Base-by-base conservation (phyloP, 2,888 invertebrate genomes). In the Sphaerophoria taeniata region DNA sequence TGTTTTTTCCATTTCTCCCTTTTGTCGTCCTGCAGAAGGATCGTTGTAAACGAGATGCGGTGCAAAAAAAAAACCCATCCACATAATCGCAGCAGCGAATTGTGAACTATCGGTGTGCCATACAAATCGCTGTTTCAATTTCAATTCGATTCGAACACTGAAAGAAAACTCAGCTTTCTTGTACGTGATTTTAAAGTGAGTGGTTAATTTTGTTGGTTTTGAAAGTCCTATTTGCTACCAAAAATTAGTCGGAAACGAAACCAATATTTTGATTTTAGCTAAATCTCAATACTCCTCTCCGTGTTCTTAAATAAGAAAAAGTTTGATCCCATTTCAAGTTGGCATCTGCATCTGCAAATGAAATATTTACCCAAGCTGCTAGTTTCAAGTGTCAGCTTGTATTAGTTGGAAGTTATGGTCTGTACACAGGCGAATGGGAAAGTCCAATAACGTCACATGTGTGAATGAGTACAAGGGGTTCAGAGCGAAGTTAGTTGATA, bases 331-430 rank as follows among this genome's bases (percentile, higher is more conserved):
- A 9, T 0, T 74, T 43, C 31, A 33, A 43, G 6, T 58, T 47
- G 34, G 6, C 36, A 60, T 58, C 51, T 69, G 55, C 58, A 74
- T 63, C 45, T 58, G 24, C 45, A 60, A 51, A 84, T 76, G 45
- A 56, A 79, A 61, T 80, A 72, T 80, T 67, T 47, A 60, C 70
- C 63, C 24, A 34, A 49, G 63, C 65, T 74, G 12, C 51, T 45
- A 49, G 63, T 78, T 79, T 84, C 47, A 69, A 74, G 56, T 73
- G 69, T 73, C 56, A 65, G 39, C 56, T 83, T 77, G 31, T 78
- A 67, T 83, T 70, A 53, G 51, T 24, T 74, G 69, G 7, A 67
- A 79, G 56, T 33, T 24, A 39, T 11, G 31, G 6, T 43, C 4
- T n/a, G 34, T 3, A 24, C 3, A 12, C 24, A 9, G 11, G 12